A percentile compares a stretch with the other conserved stretches of the same genome.
These are phyloP conservation scores for Listronotus oregonensis DNA, from an alignment of 1,140 invertebrate genomes.

Conservation along the genomic window DNA sequence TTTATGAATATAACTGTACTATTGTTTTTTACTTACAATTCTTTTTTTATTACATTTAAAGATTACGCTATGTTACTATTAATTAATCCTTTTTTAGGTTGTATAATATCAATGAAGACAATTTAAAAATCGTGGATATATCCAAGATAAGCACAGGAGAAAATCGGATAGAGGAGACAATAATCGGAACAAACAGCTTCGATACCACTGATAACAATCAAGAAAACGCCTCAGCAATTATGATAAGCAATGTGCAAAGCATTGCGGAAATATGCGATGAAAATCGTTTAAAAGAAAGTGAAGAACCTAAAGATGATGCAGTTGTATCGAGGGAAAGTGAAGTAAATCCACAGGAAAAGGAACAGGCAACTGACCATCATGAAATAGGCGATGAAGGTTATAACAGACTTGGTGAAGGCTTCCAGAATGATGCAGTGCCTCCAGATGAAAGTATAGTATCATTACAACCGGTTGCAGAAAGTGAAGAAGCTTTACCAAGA, in stretches of 20 bases:
- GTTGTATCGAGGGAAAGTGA: neutral
- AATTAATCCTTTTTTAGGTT: slow-evolving; percentile 12
- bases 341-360: neutral
- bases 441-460: no score
- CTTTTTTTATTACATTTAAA: no score
- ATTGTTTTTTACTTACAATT: no score
- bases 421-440: no score
- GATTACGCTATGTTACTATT: no score
- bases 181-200: slow-evolving; percentile 9
- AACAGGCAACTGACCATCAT: no score
- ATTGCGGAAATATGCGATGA: slow-evolving; percentile 21
- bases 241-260: slow-evolving; percentile 34
- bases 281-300: neutral
- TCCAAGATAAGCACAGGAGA: slow-evolving; percentile 15
- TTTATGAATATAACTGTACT: no score
- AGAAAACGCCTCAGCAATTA: slow-evolving; percentile 14
- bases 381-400: no score
- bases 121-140: slow-evolving; percentile 31
- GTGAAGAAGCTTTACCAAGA: neutral
- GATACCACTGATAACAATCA: neutral
- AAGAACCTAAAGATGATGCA: neutral
- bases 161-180: slow-evolving; percentile 1
- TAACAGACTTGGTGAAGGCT: no score
- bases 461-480: neutral
- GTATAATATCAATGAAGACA: slow-evolving; percentile 16